Conservation (phyloP, 2,888 invertebrate species). For the Drosophila nr. medialis region DNA sequence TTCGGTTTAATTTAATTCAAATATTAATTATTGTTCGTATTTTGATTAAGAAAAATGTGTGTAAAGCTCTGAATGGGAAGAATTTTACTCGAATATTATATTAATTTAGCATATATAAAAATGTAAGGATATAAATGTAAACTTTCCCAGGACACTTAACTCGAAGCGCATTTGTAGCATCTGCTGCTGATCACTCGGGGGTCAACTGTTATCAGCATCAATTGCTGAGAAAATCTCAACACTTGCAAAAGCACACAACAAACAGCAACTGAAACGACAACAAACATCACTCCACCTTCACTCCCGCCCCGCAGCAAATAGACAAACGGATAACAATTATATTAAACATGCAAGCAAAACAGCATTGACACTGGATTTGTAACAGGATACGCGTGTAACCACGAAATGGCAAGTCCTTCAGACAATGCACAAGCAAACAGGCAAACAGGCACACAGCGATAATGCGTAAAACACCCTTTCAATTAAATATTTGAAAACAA, state of each 20-base stretch:
- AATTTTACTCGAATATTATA: neutral
- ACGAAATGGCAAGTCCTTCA: constrained; percentile 65
- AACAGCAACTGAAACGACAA: constrained; percentile 22
- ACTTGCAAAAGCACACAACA: constrained; percentile 45
- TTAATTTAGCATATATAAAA: too few relatives aligned
- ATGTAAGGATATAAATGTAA: neutral
- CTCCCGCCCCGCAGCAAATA: neutral
- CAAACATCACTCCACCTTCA: constrained; percentile 8
- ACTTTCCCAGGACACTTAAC: constrained; percentile 46
- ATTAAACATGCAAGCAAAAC: constrained; percentile 74
- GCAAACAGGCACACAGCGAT: constrained; percentile 28
- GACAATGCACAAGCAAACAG: neutral
- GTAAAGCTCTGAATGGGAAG: neutral
- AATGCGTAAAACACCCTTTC: constrained; percentile 79
- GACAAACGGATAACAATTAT: constrained; percentile 79
- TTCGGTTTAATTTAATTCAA: neutral
- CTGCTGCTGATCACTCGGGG: constrained; percentile 43
- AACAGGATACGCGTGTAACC: constrained; percentile 85
- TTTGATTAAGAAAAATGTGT: neutral
- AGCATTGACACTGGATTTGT: constrained; percentile 81
- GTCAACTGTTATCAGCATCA: constrained; percentile 45
- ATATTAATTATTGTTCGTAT: neutral
- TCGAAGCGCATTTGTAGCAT: constrained; percentile 40
- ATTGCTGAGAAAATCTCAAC: constrained; percentile 66
- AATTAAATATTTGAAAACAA: constrained; percentile 82